Conservation (phyloP, 2,797 vertebrate species). For the Falco biarmicus region DNA sequence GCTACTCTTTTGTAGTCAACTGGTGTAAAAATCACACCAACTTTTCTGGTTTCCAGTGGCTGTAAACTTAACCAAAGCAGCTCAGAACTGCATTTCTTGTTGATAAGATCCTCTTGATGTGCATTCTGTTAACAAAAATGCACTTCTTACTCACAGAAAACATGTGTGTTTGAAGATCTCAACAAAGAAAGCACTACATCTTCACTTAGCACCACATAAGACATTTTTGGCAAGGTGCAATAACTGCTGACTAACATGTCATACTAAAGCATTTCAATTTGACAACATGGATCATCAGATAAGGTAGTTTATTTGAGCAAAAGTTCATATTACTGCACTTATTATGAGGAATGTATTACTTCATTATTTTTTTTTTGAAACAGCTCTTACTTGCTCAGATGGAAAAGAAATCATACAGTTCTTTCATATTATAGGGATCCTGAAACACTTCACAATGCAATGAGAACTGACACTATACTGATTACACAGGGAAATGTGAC, state of each 20-base stretch:
- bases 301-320: constrained; percentile 42
- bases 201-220: not conserved
- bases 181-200: not conserved
- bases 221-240: not conserved
- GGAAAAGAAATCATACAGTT: constrained; percentile 2
- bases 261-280: constrained; percentile 3
- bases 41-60: constrained; percentile 87
- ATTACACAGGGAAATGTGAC: constrained; percentile 41
- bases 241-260: not conserved
- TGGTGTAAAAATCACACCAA: constrained; percentile 89
- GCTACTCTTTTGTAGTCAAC: constrained; percentile 88
- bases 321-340: constrained; percentile 10
- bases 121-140: constrained; percentile 56
- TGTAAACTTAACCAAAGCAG: constrained; percentile 84
- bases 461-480: not conserved
- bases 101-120: constrained; percentile 40
- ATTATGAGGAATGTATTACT: constrained; percentile 29
- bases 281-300: constrained; percentile 44
- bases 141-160: not conserved
- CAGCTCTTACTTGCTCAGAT: constrained; percentile 23
- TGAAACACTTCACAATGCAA: constrained; percentile 18
- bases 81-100: constrained; percentile 65
- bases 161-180: not conserved
- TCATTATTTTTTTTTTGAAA: constrained; percentile 10
- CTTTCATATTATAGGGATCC: constrained; percentile 8